Conservation (phyloP, 2,797 vertebrate species). For the Alauda arvensis region DNA sequence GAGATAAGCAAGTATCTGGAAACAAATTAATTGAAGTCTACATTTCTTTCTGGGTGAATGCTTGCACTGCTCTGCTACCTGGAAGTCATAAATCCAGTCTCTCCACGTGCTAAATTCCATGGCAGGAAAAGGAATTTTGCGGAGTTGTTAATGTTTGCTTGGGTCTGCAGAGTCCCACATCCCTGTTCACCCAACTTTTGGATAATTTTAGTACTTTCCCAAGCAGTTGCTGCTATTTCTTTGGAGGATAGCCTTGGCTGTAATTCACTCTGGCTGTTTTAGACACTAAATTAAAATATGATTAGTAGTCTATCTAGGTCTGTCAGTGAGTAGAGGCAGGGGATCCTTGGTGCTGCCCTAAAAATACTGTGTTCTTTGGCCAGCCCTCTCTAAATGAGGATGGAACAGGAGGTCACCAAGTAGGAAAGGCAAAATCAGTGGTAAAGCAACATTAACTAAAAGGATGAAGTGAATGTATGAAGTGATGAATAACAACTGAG, state of each 20-base stretch:
- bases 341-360: background rate
- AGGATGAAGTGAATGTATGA: background rate
- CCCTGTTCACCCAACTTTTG: background rate
- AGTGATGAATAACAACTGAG: background rate
- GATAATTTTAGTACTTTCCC: background rate
- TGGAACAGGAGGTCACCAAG: background rate
- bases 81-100: background rate
- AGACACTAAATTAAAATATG: background rate
- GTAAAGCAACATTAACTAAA: background rate
- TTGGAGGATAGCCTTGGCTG: background rate
- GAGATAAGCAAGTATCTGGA: background rate
- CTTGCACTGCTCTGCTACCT: background rate
- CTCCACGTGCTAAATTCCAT: background rate
- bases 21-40: background rate
- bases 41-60: background rate
- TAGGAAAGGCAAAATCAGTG: background rate
- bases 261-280: background rate
- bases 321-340: background rate
- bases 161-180: background rate
- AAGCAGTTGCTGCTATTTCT: background rate
- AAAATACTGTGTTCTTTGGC: background rate
- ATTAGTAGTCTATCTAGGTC: background rate
- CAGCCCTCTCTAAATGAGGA: background rate
- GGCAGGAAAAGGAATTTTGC: background rate
- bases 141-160: background rate